Evolutionary conservation across 2,888 invertebrate genomes (phyloP), one percentile per base, ranked within the genome.

Genomic region (Lomographa bimaculata): DNA sequence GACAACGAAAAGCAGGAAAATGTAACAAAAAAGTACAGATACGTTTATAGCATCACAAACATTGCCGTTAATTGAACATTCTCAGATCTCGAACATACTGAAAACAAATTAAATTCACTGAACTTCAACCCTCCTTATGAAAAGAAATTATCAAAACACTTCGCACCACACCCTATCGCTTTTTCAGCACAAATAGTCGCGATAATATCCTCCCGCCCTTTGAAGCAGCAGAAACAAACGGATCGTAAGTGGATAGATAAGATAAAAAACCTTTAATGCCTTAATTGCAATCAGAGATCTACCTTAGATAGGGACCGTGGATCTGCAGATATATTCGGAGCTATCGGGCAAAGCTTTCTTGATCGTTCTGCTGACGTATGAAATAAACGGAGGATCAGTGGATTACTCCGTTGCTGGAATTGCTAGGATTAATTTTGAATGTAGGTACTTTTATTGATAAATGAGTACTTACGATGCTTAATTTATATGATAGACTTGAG

Each of bases 271-370:
- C n/a, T n/a, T n/a, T n/a, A n/a, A n/a, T n/a, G n/a, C n/a, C 53
- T 57, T 68, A 64, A 71, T 68, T 70, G 61, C 58, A 49, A 56
- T 52, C 50, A 47, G 11, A 7, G 20, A 21, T 26, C 18, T 10
- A 30, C 24, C 23, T 4, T 14, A 14, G 4, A 14, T n/a, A n/a
- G n/a, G n/a, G n/a, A n/a, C n/a, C n/a, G n/a, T n/a, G 14, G 14
- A 4, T 23, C 7, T 5, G 8, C 8, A 21, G 12, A 7, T 16
- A 9, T 10, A n/a, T 11, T 10, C 2, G 24, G 6, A 19, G 10
- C 7, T 8, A 12, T 19, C 24, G 23, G n/a, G 21, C 14, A 30
- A 42, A 36, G 24, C 30, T 5, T 21, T 20, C 8, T 2, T 6
- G 9, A 19, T 23, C 27, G 19, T 32, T 28, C 23, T 6, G 30